Conservation (phyloP, 2,888 invertebrate species). For the Vandiemenella viatica region DNA sequence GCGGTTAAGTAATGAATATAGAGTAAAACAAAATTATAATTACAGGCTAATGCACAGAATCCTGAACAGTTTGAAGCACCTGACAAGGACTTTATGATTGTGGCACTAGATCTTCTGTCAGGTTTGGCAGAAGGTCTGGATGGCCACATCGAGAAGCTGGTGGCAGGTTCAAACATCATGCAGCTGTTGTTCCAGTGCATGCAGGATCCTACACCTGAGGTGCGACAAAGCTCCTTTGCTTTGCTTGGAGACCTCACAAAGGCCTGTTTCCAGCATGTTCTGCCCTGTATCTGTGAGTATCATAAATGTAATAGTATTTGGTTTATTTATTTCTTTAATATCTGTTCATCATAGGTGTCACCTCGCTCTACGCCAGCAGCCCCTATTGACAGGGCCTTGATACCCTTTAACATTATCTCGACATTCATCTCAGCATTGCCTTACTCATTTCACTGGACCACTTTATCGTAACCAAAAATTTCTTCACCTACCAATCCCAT, state of each 20-base stretch:
- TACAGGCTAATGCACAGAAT: constrained; percentile 73
- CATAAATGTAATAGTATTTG: too few species aligned
- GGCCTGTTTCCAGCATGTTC: constrained; percentile 94
- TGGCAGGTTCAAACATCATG: constrained; percentile 88
- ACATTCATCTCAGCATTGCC: not conserved
- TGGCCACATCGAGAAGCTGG: constrained; percentile 84
- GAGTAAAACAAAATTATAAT: too few species aligned
- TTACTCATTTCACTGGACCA: too few species aligned
- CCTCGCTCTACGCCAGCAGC: too few species aligned
- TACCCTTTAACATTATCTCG: not conserved
- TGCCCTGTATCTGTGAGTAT: constrained; percentile 73
- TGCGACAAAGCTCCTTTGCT: constrained; percentile 95
- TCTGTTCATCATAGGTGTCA: too few species aligned
- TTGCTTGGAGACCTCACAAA: constrained; percentile 94
- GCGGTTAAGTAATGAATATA: too few species aligned
- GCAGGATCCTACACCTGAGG: constrained; percentile 97
- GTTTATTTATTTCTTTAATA: too few species aligned
- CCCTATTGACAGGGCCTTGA: not conserved
- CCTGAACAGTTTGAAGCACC: constrained; percentile 90
- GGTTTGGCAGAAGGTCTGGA: constrained; percentile 94
- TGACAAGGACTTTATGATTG: constrained; percentile 97
- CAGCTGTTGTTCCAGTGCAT: constrained; percentile 91
- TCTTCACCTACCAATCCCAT: too few species aligned
- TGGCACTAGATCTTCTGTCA: constrained; percentile 88
- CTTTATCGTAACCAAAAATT: too few species aligned